Conservation (phyloP, 37 sponge, comb jelly and placozoan species). For the Crambe crambe region DNA sequence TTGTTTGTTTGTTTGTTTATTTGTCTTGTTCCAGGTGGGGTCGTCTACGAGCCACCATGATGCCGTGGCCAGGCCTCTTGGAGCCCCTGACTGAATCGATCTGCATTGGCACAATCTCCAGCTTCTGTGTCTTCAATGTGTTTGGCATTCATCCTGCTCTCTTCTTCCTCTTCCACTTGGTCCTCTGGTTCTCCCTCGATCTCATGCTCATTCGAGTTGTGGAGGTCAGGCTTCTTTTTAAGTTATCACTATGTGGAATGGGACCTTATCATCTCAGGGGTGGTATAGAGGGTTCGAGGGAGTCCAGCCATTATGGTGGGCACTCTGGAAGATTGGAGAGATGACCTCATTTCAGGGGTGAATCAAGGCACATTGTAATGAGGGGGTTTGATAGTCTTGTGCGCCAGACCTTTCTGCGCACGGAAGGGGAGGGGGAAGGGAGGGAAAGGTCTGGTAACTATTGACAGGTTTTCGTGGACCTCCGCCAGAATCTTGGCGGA, state of each 20-base stretch:
- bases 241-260: too few relatives aligned
- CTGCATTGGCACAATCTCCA: conserved; percentile 48
- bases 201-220: conserved; percentile 19
- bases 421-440: too few relatives aligned
- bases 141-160: conserved; percentile 5
- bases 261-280: too few relatives aligned
- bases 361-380: too few relatives aligned
- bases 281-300: background rate
- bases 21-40: conserved; percentile 65
- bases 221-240: background rate
- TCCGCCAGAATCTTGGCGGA: too few relatives aligned
- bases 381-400: too few relatives aligned
- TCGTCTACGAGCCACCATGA: conserved; percentile 71
- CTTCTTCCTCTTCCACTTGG: conserved; percentile 14
- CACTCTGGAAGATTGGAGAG: too few relatives aligned
- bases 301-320: background rate
- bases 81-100: conserved; percentile 85
- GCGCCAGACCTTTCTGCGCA: too few relatives aligned
- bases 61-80: conserved; percentile 70
- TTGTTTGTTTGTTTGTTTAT: too few relatives aligned
- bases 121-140: conserved; percentile 12
- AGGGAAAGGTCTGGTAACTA: too few relatives aligned
- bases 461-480: too few relatives aligned
- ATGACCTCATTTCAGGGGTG: too few relatives aligned
- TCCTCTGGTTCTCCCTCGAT: conserved; percentile 38